Evolutionary conservation across 1,140 invertebrate species (phyloP), one percentile per base, ranked within the genome.

Genomic region (Nylanderia fulva): DNA sequence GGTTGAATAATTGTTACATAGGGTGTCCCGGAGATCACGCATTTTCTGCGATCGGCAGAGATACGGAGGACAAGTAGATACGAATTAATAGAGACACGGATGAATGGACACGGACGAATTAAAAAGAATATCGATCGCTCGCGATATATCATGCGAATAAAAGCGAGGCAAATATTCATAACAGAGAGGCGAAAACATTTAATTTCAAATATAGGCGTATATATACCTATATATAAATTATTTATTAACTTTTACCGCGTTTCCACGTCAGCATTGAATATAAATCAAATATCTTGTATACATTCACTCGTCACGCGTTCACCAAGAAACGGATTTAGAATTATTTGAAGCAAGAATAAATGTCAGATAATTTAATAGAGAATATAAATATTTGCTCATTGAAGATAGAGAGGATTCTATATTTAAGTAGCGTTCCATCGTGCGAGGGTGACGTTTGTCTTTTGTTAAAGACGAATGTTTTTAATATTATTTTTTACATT

Each of bases 51-150:
- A 56, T 66, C 61, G 24, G 8, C 5, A 33, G 58, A 79, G 58
- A 79, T 52, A n/a, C n/a, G n/a, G n/a, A 13, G 21, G 21, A 27
- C 18, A 54, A 56, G 21, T 7, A 64, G 36, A 63, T 42, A 33
- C 1, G 3, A 64, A 64, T 61, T 24, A 29, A 27, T 13, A 66
- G 60, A 66, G 60, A 54, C n/a, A 68, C 4, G 11, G 15, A 68
- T 39, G 9, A 68, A 15, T 27, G 39, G 61, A 79, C 18, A n/a
- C 36, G 24, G 18, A 18, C 42, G 39, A 36, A 61, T 21, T 66
- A 54, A 66, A 42, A 79, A 11, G 2, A 79, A 66, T 36, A 52
- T 56, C 61, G 13, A 68, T 48, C 9, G 75, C 13, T 13, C 29
- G 42, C 21, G n/a, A 42, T 36, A 5, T 27, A 27, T 24, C 45